Base-by-base conservation (phyloP, 2,797 vertebrate genomes). In the Hippopotamyrus pictus region DNA sequence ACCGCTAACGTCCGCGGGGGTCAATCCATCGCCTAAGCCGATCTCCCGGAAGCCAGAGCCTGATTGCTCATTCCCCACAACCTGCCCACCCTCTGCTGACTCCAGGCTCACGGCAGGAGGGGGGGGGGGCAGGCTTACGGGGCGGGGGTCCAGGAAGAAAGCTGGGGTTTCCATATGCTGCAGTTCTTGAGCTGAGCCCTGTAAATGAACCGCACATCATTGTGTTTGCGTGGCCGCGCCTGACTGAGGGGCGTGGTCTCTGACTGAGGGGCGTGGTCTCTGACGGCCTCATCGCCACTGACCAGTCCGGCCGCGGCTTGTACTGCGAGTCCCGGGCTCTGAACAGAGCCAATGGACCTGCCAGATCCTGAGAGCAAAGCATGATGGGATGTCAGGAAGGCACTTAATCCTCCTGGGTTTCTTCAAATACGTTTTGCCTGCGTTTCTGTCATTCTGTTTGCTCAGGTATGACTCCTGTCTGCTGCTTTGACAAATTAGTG, bases 131-230 rank as follows among this genome's bases (percentile, higher is more conserved):
- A 19, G 14, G 54, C 9, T 50, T 29, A 44, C 22, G 53, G 79
- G 76, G 25, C 1, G 25, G 69, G 88, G 82, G 53, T 86, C 59
- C 83, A 73, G 84, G 46, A 86, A 86, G 89, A 25, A 65, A 89
- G 84, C 82, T 12, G 83, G 57, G 85, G 83, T 44, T 54, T 69
- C 89, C 89, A 89, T 89, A 89, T 89, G 89, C 59, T 54, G 33
- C 59, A 62, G 50, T 44, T 9, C 22, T 50, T 11, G 44, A 37
- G 29, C 53, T 59, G 54, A 62, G 53, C 41, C 86, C 41, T 44
- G 33, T 88, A 48, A 25, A 48, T 88, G n/a, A 65, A 44, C 57
- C 22, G n/a, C 29, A 59, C 86, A 33, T 59, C 51, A 44, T 57
- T 59, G 79, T 48, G 7, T 54, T 50, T 22, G 19, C 12, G 12